Evolutionary conservation across 2,113 vertebrate species (phyloP).

Genomic region (Sula dactylatra): DNA sequence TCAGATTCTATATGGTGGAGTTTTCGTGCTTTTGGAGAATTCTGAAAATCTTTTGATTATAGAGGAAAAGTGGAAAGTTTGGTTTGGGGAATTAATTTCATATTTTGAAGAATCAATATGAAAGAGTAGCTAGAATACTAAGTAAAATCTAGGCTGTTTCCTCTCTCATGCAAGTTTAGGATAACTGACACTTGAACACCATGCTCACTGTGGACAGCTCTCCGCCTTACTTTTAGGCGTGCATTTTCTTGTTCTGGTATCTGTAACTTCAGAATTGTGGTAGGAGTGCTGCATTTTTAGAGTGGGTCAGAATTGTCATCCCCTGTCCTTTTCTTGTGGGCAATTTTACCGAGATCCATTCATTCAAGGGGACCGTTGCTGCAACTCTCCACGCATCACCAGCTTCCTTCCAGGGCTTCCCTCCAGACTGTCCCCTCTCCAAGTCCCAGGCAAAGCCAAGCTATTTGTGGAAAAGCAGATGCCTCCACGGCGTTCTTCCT

Average conservation of each 20-base stretch:
- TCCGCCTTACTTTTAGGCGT: rapidly evolving
- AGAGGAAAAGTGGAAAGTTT: not conserved
- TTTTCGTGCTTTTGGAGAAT: not conserved
- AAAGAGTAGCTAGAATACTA: not conserved
- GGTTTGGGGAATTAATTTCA: not conserved
- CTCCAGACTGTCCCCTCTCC: not conserved
- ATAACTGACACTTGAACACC: not conserved
- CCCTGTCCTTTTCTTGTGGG: too few species aligned
- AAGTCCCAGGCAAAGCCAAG: not conserved
- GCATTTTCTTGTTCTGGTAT: not conserved
- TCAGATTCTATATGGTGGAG: not conserved
- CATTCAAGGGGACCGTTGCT: not conserved
- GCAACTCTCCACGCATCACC: not conserved
- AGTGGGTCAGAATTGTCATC: not conserved
- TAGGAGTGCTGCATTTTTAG: not conserved
- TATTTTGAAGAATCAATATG: not conserved
- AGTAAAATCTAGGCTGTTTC: not conserved
- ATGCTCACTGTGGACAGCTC: not conserved
- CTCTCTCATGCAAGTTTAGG: not conserved
- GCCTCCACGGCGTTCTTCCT: rapidly evolving
- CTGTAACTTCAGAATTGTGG: too few species aligned
- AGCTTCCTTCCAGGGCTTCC: too few species aligned
- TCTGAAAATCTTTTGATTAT: not conserved
- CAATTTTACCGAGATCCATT: rapidly evolving
- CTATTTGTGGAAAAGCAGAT: rapidly evolving